Evolutionary conservation across 2,888 invertebrate genomes (phyloP).

Genomic region (Leucophora obtusa): DNA sequence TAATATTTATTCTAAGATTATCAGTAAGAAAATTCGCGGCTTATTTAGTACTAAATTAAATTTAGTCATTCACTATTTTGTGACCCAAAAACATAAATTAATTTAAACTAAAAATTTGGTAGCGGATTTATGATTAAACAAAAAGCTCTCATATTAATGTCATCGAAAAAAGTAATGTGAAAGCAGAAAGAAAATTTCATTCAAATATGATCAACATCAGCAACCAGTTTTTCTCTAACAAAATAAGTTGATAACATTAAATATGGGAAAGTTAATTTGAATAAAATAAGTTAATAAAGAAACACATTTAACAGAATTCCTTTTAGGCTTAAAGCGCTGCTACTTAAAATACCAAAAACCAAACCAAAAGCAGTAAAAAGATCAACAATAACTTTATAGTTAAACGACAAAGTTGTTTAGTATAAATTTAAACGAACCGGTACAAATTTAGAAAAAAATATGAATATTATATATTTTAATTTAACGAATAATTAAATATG

Average conservation of each 20-base stretch:
- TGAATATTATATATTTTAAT: neutral
- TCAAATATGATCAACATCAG: neutral
- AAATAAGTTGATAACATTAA: conserved; percentile 6
- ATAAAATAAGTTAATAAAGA: conserved; percentile 44
- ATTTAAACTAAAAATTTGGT: neutral
- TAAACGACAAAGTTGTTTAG: conserved; percentile 1
- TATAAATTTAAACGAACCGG: neutral
- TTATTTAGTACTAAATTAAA: too few relatives aligned
- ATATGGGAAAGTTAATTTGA: conserved; percentile 54
- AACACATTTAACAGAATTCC: neutral
- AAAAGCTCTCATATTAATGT: neutral
- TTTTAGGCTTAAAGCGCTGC: neutral
- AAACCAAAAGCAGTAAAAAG: neutral
- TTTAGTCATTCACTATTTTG: neutral
- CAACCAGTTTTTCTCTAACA: conserved; percentile 28
- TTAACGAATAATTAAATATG: neutral
- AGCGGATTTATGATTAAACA: neutral
- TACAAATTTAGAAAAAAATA: conserved; percentile 18
- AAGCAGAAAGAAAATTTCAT: conserved; percentile 29
- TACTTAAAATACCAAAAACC: conserved; percentile 4
- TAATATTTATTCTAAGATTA: too few relatives aligned
- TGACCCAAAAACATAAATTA: neutral
- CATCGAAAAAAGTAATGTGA: conserved; percentile 22
- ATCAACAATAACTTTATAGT: neutral
- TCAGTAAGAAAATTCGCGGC: too few relatives aligned